Evolutionary conservation across 2,113 vertebrate genomes (phyloP).

Genomic region (Charina bottae): DNA sequence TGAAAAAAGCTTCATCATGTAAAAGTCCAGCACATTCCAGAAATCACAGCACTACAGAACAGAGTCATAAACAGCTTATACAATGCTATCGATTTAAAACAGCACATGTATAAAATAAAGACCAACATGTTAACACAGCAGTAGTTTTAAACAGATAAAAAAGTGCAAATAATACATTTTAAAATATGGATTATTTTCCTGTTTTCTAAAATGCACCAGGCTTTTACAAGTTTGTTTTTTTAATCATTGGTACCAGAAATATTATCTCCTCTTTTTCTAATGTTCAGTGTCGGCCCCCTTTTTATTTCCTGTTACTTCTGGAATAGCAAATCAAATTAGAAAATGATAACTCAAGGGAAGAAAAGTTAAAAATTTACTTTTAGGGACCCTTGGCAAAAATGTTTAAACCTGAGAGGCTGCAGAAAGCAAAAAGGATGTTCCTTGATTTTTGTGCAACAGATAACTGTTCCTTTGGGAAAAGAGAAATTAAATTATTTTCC

Average conservation of each 20-base stretch:
- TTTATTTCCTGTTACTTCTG: background rate
- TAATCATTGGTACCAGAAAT: background rate
- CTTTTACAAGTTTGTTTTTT: background rate
- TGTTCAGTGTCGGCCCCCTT: background rate
- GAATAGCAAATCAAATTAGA: background rate
- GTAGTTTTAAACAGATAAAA: background rate
- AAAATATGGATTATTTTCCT: background rate
- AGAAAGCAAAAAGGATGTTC: background rate
- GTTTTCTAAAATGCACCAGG: background rate
- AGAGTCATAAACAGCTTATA: background rate
- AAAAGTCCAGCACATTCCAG: background rate
- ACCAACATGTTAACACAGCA: too few species aligned
- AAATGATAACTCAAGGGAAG: background rate
- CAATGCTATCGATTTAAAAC: background rate
- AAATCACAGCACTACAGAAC: background rate
- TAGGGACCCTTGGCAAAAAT: background rate
- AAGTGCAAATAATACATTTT: background rate
- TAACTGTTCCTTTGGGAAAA: slow-evolving; percentile 37
- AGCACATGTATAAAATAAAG: background rate
- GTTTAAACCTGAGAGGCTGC: background rate
- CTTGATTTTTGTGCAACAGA: background rate
- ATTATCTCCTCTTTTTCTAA: background rate
- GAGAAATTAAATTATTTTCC: slow-evolving; percentile 39
- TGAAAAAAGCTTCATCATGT: background rate
- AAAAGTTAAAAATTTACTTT: background rate